Evolutionary conservation across 2,797 vertebrate species (phyloP).

Genomic region (Chaetodon trifasciatus): DNA sequence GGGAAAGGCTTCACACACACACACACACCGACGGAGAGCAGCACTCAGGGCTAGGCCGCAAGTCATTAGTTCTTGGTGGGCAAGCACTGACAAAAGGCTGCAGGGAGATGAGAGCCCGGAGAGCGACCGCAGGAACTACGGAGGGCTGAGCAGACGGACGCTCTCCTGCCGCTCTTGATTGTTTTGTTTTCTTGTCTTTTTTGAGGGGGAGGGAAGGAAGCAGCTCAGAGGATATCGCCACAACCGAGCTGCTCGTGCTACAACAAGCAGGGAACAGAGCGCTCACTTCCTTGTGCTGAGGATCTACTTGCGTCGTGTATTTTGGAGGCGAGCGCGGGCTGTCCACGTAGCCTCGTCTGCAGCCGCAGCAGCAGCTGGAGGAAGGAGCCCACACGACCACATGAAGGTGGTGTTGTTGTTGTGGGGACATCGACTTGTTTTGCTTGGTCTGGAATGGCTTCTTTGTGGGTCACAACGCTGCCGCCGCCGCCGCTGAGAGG

Average conservation of each 20-base stretch:
- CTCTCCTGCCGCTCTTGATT: conserved; percentile 20
- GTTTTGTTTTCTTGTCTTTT: not conserved
- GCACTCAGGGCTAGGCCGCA: conserved; percentile 78
- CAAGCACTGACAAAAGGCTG: conserved; percentile 81
- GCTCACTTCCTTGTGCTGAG: conserved; percentile 75
- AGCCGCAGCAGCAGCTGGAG: conserved; percentile 7
- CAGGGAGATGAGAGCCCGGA: conserved; percentile 57
- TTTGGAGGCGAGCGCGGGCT: conserved; percentile 40
- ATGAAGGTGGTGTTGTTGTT: conserved; percentile 23
- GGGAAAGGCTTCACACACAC: conserved; percentile 61
- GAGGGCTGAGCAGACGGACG: conserved; percentile 48
- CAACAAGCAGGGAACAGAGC: conserved; percentile 32
- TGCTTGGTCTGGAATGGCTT: conserved; percentile 42
- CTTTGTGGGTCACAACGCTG: conserved; percentile 59
- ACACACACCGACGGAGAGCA: conserved; percentile 52
- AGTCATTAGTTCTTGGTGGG: conserved; percentile 81
- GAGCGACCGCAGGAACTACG: conserved; percentile 58
- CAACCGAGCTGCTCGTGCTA: conserved; percentile 47
- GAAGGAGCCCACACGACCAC: conserved; percentile 1
- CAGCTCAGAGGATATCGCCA: conserved; percentile 44
- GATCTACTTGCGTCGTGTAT: conserved; percentile 38
- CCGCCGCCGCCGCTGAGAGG: conserved; percentile 39
- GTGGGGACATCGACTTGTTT: conserved; percentile 35
- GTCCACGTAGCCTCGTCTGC: conserved; percentile 47
- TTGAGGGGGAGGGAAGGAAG: conserved; percentile 23